Evolutionary conservation across 1,140 invertebrate genomes (phyloP).

Genomic region (Pantala flavescens): DNA sequence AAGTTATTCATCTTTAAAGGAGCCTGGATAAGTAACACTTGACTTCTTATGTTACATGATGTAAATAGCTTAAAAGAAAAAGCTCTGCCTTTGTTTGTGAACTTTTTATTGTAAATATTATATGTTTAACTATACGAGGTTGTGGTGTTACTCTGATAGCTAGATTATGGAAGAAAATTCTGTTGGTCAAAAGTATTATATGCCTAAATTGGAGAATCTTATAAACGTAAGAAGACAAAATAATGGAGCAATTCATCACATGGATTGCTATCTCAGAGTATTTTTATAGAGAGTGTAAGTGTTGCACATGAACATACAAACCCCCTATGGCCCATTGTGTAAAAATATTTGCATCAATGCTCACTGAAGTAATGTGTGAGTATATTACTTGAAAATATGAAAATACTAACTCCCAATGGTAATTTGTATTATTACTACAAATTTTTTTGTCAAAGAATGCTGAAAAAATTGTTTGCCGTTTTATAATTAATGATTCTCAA

Average conservation of each 20-base stretch:
- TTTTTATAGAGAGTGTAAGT: neutral
- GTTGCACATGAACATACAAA: neutral
- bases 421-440: neutral
- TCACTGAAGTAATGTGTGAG: neutral
- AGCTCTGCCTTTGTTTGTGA: neutral
- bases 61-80: neutral
- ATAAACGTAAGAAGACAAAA: neutral
- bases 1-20: neutral
- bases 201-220: neutral
- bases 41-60: neutral
- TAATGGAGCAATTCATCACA: neutral
- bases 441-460: neutral
- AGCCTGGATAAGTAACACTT: neutral
- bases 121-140: neutral
- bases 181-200: neutral
- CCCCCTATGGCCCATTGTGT: neutral
- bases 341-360: neutral
- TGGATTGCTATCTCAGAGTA: neutral
- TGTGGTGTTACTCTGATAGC: neutral
- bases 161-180: neutral
- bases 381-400: neutral
- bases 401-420: neutral
- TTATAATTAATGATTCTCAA: neutral
- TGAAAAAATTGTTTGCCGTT: neutral
- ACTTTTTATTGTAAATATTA: neutral